Evolutionary conservation across 2,797 vertebrate genomes (phyloP), one percentile per base, ranked within the genome.

Genomic region (Pterois miles): DNA sequence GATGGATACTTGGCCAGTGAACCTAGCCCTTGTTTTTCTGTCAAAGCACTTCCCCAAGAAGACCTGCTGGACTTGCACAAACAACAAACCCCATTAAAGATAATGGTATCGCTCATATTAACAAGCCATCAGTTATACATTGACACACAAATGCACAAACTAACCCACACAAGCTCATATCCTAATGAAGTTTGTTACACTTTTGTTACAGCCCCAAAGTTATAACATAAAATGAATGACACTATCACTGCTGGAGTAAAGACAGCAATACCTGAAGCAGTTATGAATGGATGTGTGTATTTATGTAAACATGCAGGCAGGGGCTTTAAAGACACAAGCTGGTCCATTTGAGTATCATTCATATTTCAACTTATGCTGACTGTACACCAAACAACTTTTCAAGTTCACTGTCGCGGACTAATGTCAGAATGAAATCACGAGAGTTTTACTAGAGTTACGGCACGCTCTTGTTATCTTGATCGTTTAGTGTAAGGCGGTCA

Each of bases 51-150:
- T 67, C 60, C 46, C 36, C 4, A 16, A 62, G 20, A 71, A 81
- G 79, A 80, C 67, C 64, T 84, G 84, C 81, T 77, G 77, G 82
- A 86, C 70, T 82, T 81, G 84, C 76, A 86, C 78, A 89, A 84
- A 84, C 64, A 66, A 78, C 34, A 82, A 87, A 87, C 76, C 29
- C 57, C 48, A 79, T 78, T 78, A 80, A 84, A 87, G 63, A 82
- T 76, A 71, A 86, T 79, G 79, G 74, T 59, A 84, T 74, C 86
- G 79, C 78, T 88, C 46, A 82, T 67, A 60, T 83, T 79, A 81
- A 83, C 34, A 5, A 85, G 71, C 74, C 74, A 80, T 74, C 68
- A 68, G 69, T 83, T 68, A 56, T 58, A 73, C 36, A 65, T 70
- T 59, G 38, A 76, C 72, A 84, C 34, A 82, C 20, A 36, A 67